Conservation (phyloP, 1,140 invertebrate genomes). For the Drosophila auraria region DNA sequence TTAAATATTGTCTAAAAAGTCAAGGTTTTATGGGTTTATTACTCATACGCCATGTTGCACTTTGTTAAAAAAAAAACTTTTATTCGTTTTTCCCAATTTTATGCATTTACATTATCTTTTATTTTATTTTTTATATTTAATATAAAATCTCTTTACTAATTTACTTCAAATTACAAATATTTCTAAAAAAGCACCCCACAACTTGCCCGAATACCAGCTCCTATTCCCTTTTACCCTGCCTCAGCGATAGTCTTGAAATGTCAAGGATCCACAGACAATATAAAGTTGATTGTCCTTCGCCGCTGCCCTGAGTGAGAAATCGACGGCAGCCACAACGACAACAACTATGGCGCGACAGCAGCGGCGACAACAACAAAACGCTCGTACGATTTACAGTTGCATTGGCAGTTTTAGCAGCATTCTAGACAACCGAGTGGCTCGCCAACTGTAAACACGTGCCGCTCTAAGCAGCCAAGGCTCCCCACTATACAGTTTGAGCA, state of each 20-base stretch:
- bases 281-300: slow-evolving; percentile 47
- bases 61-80: no score
- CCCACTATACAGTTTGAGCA: slow-evolving; percentile 68
- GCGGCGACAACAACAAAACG: slow-evolving; percentile 17
- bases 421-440: neutral
- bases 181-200: neutral
- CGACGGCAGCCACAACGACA: slow-evolving; percentile 17
- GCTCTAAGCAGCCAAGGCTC: slow-evolving; percentile 70
- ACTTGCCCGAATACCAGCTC: neutral
- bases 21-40: neutral
- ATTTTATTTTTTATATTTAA: neutral
- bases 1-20: neutral
- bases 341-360: neutral
- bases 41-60: slow-evolving; percentile 7
- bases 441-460: slow-evolving; percentile 74
- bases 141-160: neutral
- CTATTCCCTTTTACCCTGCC: slow-evolving; percentile 1
- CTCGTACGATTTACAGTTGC: slow-evolving; percentile 47
- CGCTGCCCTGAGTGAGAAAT: slow-evolving; percentile 37
- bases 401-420: slow-evolving; percentile 54
- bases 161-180: neutral
- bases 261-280: slow-evolving; percentile 43
- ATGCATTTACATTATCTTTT: neutral
- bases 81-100: neutral
- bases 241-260: slow-evolving; percentile 9